These are phyloP conservation scores for Aplodontia rufa DNA, from an alignment of 2,113 vertebrate species.

Conservation along the genomic window DNA sequence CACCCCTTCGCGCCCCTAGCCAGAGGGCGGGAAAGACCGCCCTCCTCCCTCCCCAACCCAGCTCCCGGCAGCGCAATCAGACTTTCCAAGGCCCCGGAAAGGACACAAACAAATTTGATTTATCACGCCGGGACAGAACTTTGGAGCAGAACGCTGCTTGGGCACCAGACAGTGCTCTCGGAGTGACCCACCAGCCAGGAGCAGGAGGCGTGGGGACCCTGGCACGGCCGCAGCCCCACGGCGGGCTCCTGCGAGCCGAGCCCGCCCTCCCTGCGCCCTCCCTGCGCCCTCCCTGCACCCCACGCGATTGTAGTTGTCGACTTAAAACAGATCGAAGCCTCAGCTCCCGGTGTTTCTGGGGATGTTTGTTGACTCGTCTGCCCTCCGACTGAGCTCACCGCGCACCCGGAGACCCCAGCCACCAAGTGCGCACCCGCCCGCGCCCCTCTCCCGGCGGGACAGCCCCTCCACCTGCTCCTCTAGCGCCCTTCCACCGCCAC, in stretches of 20 bases:
- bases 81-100: not conserved
- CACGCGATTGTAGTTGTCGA: not conserved
- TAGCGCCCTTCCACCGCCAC: not conserved
- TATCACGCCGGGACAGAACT: not conserved
- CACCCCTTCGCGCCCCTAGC: no score
- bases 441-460: accelerated
- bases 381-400: not conserved
- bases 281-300: not conserved
- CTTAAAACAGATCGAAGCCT: not conserved
- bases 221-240: not conserved
- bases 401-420: not conserved
- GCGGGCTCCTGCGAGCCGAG: accelerated
- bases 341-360: not conserved
- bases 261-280: not conserved
- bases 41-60: not conserved
- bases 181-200: not conserved
- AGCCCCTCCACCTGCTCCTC: not conserved
- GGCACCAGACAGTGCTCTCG: not conserved
- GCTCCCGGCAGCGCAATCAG: not conserved
- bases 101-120: slow-evolving; percentile 54
- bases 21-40: not conserved
- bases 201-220: not conserved
- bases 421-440: no score
- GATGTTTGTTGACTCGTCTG: not conserved
- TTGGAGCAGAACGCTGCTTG: not conserved